Base-by-base conservation (phyloP, 1,140 invertebrate genomes). In the Augochlora pura region DNA sequence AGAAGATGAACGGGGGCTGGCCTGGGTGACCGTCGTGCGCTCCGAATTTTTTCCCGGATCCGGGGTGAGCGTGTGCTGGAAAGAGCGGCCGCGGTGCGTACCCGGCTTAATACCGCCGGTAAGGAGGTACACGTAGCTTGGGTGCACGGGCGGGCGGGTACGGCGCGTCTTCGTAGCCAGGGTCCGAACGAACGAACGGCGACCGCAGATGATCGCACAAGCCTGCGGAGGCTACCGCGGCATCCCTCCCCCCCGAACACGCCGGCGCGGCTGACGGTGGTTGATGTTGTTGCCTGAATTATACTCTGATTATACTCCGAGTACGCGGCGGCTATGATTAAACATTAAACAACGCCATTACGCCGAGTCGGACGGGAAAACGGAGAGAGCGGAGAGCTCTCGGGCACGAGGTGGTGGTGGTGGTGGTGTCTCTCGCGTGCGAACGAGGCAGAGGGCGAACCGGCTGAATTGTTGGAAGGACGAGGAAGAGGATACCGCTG, bases 321-420 rank as follows among this genome's bases (percentile, higher is more conserved):
- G 88, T 78, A 83, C 83, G 86, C 86, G 86, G 86, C 83, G 91
- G 90, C 83, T 92, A 92, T 92, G 91, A 92, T 92, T 92, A 92
- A 92, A 92, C 91, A 91, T 92, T 92, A 92, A 92, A 92, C 90
- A 92, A 92, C 91, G 91, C 91, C 90, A 92, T 92, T 92, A 92
- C 87, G 73, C 72, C 87, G 85, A 67, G 75, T 54, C 64, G 60
- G 42, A 77, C n/a, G 60, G 80, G 71, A 74, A 57, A 70, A 77
- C 64, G 78, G 25, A 59, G 66, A 60, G 49, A 69, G 65, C 64
- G 76, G 23, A 59, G 66, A 60, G 49, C 68, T 65, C 42, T 5
- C 8, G 82, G 67, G 74, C 67, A 81, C 84, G 76, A 75, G 76
- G 59, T n/a, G n/a, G n/a, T n/a, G n/a, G n/a, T n/a, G n/a, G n/a